Conservation (phyloP, 2,113 vertebrate species). For the Pelmatolapia mariae region DNA sequence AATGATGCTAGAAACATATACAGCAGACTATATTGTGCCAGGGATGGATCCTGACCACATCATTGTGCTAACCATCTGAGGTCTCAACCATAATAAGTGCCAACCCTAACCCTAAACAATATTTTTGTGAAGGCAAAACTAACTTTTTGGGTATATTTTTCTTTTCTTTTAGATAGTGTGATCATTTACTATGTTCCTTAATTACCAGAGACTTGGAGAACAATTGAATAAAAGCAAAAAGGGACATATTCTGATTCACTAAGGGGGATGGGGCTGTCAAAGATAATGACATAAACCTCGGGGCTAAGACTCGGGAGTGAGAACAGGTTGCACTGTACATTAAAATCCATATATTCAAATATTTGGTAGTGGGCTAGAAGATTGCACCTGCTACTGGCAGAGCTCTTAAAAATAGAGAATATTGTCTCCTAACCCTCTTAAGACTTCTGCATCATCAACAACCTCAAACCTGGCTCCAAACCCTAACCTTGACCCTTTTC, state of each 20-base stretch:
- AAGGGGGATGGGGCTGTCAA: fast-evolving
- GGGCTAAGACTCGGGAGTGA: neutral
- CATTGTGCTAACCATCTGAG: neutral
- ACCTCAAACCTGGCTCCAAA: neutral
- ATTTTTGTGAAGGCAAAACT: neutral
- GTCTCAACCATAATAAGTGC: fast-evolving
- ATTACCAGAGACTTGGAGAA: neutral
- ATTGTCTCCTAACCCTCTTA: neutral
- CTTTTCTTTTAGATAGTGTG: neutral
- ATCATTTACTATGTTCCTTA: fast-evolving
- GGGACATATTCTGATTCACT: neutral
- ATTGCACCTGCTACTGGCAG: neutral
- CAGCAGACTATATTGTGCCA: neutral
- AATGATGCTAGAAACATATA: neutral
- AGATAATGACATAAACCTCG: neutral
- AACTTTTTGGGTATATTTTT: neutral
- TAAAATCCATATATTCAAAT: neutral
- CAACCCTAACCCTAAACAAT: neutral
- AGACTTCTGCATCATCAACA: neutral
- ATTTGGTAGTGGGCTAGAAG: neutral
- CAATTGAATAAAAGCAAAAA: neutral
- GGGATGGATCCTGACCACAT: neutral
- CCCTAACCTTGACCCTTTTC: neutral
- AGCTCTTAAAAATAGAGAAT: neutral
- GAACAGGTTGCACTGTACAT: neutral